Base-by-base conservation (phyloP, 1,140 invertebrate species). In the Drosophila varians region DNA sequence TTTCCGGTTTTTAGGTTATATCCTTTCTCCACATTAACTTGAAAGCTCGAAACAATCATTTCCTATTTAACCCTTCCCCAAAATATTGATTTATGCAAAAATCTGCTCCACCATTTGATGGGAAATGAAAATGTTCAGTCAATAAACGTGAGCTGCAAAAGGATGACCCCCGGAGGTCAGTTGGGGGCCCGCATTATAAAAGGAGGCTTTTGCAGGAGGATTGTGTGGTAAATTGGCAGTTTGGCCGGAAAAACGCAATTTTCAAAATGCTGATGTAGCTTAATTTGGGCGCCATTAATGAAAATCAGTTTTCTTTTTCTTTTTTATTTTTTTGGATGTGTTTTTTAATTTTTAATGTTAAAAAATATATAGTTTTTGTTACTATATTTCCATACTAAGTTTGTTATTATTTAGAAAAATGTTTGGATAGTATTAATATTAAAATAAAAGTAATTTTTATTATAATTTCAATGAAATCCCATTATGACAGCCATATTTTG, bases 81-180 rank as follows among this genome's bases (percentile, higher is more conserved):
- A 16, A 9, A 18, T 40, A 18, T 62, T 65, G 57, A 62, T 66
- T 66, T 66, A 66, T 66, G 62, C 47, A 65, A 65, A 66, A 43
- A 21, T 53, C 38, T n/a, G 55, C 6, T 31, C 45, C 25, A 28
- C 14, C 45, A 23, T 21, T 48, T 19, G n/a, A 23, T 34, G 61
- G 47, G 26, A 65, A 65, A 51, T 49, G 57, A 28, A 65, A 65
- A 43, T 66, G 19, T 66, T 66, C 60, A 66, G 36, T 66, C 46
- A 66, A 65, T 53, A 66, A 65, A 66, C 62, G 60, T 66, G 60
- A 66, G 62, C 26, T 9, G 12, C 56, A 53, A 53, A 66, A 52
- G 11, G 46, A 43, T 52, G 62, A 66, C 62, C 62, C 60, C 14
- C 11, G 14, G 12, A 66, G 62, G 62, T 66, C 60, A 51, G n/a